Conservation (phyloP, 2,113 vertebrate species). For the Psammodynastes pulverulentus region DNA sequence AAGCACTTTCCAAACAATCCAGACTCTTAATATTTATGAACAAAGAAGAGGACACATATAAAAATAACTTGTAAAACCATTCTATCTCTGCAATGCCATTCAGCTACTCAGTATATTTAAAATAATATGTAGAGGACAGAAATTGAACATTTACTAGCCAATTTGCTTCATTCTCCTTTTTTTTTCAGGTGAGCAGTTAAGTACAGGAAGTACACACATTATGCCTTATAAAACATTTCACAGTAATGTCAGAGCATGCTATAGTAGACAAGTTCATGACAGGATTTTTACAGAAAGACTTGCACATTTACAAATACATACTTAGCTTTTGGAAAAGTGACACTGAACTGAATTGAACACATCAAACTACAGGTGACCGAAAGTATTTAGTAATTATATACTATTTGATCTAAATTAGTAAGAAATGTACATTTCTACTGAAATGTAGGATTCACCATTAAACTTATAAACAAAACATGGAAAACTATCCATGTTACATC, state of each 20-base stretch:
- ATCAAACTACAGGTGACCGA: constrained; percentile 49
- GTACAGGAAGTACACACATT: constrained; percentile 40
- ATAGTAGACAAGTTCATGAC: constrained; percentile 49
- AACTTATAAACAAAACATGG: constrained; percentile 1
- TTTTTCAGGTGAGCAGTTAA: constrained; percentile 80
- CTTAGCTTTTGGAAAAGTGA: constrained; percentile 47
- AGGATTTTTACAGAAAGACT: constrained; percentile 49
- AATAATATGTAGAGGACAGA: constrained; percentile 40
- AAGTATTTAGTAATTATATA: constrained; percentile 35
- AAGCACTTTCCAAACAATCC: constrained; percentile 48
- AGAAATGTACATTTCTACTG: constrained; percentile 47
- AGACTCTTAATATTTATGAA: constrained; percentile 41
- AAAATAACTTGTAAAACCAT: constrained; percentile 44
- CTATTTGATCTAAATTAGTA: constrained; percentile 44
- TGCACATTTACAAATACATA: constrained; percentile 48
- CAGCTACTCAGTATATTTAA: constrained; percentile 60
- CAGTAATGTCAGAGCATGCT: constrained; percentile 24
- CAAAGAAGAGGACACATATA: constrained; percentile 48
- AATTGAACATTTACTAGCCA: constrained; percentile 45
- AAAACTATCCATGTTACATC: neutral
- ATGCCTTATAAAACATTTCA: constrained; percentile 29
- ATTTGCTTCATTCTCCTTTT: constrained; percentile 42
- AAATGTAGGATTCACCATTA: constrained; percentile 30
- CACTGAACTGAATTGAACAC: constrained; percentile 39
- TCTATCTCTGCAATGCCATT: constrained; percentile 70